Evolutionary conservation across 1,140 invertebrate genomes (phyloP).

Genomic region (Solenopsis fugax): DNA sequence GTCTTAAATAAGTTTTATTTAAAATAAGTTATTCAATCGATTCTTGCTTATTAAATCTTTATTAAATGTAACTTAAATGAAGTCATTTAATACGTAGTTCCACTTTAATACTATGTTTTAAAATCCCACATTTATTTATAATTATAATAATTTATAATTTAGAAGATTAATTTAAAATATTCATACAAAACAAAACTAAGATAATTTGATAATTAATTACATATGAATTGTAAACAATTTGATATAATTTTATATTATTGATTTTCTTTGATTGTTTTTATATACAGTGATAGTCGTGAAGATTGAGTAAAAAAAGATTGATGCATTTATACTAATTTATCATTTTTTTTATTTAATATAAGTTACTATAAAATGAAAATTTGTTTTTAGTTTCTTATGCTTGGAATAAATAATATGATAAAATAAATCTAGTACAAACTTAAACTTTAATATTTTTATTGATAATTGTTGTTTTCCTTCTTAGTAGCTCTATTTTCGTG

Average conservation of each 20-base stretch:
- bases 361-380: too few relatives aligned
- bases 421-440: too few relatives aligned
- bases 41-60: conserved; percentile 5
- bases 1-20: too few relatives aligned
- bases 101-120: background rate
- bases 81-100: conserved; percentile 7
- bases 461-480: too few relatives aligned
- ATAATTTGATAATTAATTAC: background rate
- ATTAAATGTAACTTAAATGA: conserved; percentile 6
- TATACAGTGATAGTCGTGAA: too few relatives aligned
- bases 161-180: background rate
- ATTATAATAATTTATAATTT: conserved; percentile 11
- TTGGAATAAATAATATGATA: too few relatives aligned
- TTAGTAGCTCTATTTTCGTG: too few relatives aligned
- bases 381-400: too few relatives aligned
- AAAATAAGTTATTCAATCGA: too few relatives aligned
- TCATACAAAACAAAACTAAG: background rate
- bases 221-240: background rate
- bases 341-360: background rate
- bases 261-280: background rate
- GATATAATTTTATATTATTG: background rate
- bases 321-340: too few relatives aligned
- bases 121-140: background rate
- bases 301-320: too few relatives aligned
- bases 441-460: too few relatives aligned